phyloP scores from a whole-genome alignment of 2,888 invertebrate species.

The Podotricha telesiphe region DNA sequence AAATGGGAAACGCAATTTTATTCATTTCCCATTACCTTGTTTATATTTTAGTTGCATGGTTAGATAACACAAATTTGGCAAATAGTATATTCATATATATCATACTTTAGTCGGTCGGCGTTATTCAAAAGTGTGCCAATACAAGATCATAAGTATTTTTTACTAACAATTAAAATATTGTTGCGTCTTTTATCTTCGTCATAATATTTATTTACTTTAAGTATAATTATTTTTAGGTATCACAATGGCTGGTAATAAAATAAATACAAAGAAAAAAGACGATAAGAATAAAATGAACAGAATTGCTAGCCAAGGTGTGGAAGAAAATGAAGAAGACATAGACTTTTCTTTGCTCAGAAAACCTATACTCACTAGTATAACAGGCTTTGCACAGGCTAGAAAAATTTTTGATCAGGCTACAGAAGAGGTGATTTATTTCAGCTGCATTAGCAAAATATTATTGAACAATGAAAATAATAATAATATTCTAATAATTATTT shows the following conservation, averaged over 20 bases:
- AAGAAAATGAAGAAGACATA: slow-evolving; percentile 71
- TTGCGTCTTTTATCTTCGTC: background rate
- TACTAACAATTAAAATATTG: background rate
- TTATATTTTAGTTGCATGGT: slow-evolving; percentile 29
- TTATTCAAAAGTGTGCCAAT: slow-evolving; percentile 55
- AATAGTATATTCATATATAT: slow-evolving; percentile 31
- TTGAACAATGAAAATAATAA: background rate
- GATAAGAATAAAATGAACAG: slow-evolving; percentile 68
- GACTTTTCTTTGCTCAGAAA: slow-evolving; percentile 85
- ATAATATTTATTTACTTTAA: slow-evolving; percentile 11
- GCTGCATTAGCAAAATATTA: background rate
- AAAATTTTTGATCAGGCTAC: slow-evolving; percentile 89
- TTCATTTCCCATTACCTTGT: slow-evolving; percentile 1
- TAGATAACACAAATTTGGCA: slow-evolving; percentile 42
- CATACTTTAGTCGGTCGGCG: slow-evolving; percentile 58
- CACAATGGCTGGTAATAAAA: slow-evolving; percentile 76
- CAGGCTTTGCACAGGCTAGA: slow-evolving; percentile 87
- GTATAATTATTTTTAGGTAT: slow-evolving; percentile 45
- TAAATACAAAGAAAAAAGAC: slow-evolving; percentile 72
- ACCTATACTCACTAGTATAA: slow-evolving; percentile 87
- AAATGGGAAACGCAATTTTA: slow-evolving; percentile 11
- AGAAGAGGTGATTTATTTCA: slow-evolving; percentile 84
- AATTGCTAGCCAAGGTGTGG: slow-evolving; percentile 59
- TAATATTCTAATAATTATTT: background rate
- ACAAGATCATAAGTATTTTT: slow-evolving; percentile 11